Percentiles rank a stretch among this genome's conserved stretches.
phyloP scores from a whole-genome alignment of 2,888 invertebrate species.

The Celastrina argiolus region DNA sequence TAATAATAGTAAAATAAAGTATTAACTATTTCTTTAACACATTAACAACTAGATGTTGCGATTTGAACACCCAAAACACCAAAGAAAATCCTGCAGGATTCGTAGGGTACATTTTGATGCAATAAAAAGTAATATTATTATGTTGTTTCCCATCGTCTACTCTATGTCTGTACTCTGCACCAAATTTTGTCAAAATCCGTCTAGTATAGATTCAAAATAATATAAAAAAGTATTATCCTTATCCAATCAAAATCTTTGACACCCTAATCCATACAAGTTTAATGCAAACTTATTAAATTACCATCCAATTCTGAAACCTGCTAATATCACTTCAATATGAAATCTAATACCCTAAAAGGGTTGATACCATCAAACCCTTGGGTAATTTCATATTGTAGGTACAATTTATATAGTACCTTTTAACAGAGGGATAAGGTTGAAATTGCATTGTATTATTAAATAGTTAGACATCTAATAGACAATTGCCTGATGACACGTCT shows the following conservation, averaged over 20 bases:
- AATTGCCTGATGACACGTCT: background rate
- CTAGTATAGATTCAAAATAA: too few relatives aligned
- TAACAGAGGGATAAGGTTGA: background rate
- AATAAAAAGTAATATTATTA: too few relatives aligned
- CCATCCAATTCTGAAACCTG: constrained; percentile 31
- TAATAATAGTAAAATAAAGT: too few relatives aligned
- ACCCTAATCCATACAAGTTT: constrained; percentile 19
- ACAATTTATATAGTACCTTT: background rate
- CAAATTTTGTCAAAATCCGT: too few relatives aligned
- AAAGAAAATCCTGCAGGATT: too few relatives aligned
- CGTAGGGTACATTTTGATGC: too few relatives aligned
- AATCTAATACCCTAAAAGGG: constrained; percentile 37
- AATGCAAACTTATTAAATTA: constrained; percentile 33
- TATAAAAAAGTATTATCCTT: background rate
- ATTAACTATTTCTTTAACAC: too few relatives aligned
- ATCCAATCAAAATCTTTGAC: constrained; percentile 13
- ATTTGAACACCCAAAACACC: too few relatives aligned
- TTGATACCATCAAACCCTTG: constrained; percentile 28
- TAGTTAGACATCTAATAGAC: constrained; percentile 12
- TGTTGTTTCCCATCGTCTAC: too few relatives aligned
- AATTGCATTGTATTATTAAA: background rate
- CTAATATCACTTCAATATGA: constrained; percentile 31
- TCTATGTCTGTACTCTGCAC: too few relatives aligned
- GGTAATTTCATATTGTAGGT: constrained; percentile 18
- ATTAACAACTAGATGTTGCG: too few relatives aligned